Base-by-base conservation (phyloP, 2,797 vertebrate species). In the Selene dorsalis region DNA sequence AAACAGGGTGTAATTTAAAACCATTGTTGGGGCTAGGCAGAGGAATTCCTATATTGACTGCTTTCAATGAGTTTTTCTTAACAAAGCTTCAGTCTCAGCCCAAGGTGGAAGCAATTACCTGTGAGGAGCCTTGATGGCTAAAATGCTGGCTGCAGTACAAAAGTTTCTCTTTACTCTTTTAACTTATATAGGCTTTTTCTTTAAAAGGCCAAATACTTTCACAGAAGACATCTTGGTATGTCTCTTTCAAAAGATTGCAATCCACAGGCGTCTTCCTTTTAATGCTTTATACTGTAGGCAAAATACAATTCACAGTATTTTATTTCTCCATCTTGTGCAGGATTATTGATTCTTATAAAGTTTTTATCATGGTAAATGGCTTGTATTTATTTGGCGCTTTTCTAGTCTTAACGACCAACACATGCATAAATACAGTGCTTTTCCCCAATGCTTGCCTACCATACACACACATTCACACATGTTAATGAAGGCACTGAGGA, bases 91-190 rank as follows among this genome's bases (percentile, higher is more conserved):
- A 56, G 60, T 63, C 76, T 69, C 63, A 76, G 77, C 72, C 75
- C 65, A 90, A 84, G 87, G 90, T 92, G 92, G 88, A 90, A 93
- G 82, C 85, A 90, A 92, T 92, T 92, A 92, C 85, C 85, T 89
- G 73, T 20, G 75, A 84, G 80, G 66, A 73, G 89, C 80, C 80
- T 84, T 82, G 64, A 84, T 80, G 70, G 56, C 63, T 82, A 56
- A 88, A 83, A 82, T 32, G 22, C 77, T 77, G 75, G 41, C 63
- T 2, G 3, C 64, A 72, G 62, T 55, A 78, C 77, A 73, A 80
- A 82, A 58, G 70, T 43, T 57, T 63, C 26, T 64, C 53, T 73
- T 74, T 53, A 16, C 32, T 62, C 18, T 64, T 47, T 73, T 74
- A 48, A 18, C 32, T 62, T 13, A 38, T 12, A 56, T 26, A 22